These are phyloP conservation scores for Hippocampus barbouri DNA, from an alignment of 2,113 vertebrate genomes.

Conservation along the genomic window DNA sequence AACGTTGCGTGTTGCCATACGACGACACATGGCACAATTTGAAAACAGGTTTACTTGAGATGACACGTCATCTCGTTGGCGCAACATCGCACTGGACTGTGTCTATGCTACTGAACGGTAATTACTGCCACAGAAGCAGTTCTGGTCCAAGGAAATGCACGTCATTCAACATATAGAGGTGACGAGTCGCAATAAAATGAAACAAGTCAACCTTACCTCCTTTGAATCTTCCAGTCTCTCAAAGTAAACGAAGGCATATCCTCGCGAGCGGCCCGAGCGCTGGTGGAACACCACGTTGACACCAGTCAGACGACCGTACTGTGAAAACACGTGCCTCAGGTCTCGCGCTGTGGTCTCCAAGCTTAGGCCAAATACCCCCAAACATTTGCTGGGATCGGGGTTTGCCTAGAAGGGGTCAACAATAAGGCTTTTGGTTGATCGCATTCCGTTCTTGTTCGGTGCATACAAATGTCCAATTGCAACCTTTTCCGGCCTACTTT, in stretches of 20 bases:
- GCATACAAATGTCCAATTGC: slow-evolving; percentile 14
- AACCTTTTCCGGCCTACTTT: too few species aligned
- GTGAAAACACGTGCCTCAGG: slow-evolving; percentile 91
- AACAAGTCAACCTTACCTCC: slow-evolving; percentile 71
- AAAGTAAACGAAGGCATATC: slow-evolving; percentile 93
- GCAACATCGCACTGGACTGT: neutral
- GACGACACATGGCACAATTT: too few species aligned
- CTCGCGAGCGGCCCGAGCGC: slow-evolving; percentile 86
- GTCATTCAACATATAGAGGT: neutral
- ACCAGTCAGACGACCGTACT: slow-evolving; percentile 84
- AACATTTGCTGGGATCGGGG: slow-evolving; percentile 89
- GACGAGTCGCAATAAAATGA: neutral
- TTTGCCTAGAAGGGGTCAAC: slow-evolving; percentile 77
- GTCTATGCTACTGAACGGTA: neutral
- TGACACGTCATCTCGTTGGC: neutral
- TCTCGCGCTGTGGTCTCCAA: slow-evolving; percentile 92
- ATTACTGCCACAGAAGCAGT: neutral
- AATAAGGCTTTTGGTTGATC: slow-evolving; percentile 5
- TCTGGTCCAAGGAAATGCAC: neutral
- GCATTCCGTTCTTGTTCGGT: neutral
- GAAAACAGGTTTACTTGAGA: too few species aligned
- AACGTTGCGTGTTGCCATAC: neutral
- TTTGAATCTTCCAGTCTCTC: slow-evolving; percentile 91
- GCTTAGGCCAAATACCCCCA: slow-evolving; percentile 93
- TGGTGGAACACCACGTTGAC: slow-evolving; percentile 95